phyloP scores from a whole-genome alignment of 2,888 invertebrate genomes.

The Graphium colonna region DNA sequence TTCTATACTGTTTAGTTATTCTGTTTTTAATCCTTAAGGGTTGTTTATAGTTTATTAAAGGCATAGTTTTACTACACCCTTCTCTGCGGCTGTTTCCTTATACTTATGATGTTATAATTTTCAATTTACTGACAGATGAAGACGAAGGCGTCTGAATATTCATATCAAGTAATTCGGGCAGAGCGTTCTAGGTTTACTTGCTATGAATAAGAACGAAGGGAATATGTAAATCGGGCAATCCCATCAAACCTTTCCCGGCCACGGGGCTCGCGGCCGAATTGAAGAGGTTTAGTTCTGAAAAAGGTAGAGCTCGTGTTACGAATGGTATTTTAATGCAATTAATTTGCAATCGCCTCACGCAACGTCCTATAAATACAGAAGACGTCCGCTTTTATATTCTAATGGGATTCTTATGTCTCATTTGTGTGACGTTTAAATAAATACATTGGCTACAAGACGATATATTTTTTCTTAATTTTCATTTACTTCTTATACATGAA shows the following conservation, averaged over 20 bases:
- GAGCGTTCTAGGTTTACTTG: conserved; percentile 14
- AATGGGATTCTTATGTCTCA: background rate
- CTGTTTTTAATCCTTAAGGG: too few species aligned
- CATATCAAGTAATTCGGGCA: conserved; percentile 2
- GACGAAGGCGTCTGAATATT: conserved; percentile 10
- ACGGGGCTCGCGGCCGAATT: conserved; percentile 12
- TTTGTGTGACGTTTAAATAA: background rate
- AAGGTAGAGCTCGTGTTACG: background rate
- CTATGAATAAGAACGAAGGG: conserved; percentile 18
- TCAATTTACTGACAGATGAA: background rate
- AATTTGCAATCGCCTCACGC: conserved; percentile 15
- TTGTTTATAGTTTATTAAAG: too few species aligned
- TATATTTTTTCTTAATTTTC: background rate
- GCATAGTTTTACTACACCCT: background rate
- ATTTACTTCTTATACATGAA: too few species aligned
- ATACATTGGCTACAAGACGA: background rate
- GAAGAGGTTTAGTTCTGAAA: conserved; percentile 16
- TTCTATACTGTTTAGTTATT: too few species aligned
- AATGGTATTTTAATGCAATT: conserved; percentile 18
- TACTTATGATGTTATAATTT: background rate
- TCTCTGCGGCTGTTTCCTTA: background rate
- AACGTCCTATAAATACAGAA: background rate
- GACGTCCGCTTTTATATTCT: background rate
- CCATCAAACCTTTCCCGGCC: conserved; percentile 20
- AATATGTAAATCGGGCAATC: conserved; percentile 27